Conservation (phyloP, 92 coral and sea anemone genomes). For the Phenganax stokvisi region DNA sequence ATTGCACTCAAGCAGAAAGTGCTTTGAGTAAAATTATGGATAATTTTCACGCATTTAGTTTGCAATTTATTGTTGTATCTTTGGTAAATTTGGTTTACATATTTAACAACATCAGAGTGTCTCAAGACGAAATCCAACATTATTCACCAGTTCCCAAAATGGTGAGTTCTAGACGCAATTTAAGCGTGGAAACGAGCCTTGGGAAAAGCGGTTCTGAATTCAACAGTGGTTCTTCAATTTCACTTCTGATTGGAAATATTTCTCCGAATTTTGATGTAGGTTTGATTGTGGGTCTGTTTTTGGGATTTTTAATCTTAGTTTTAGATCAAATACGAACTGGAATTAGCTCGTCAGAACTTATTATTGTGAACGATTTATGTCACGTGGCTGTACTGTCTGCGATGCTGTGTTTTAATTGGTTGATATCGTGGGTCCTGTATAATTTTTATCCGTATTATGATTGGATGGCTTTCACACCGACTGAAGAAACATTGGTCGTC, state of each 20-base stretch:
- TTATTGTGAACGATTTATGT: slow-evolving; percentile 4
- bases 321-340: too few species aligned
- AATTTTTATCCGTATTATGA: slow-evolving; percentile 28
- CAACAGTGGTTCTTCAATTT: neutral
- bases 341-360: slow-evolving; percentile 5
- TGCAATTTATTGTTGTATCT: slow-evolving; percentile 1
- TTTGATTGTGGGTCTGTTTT: slow-evolving; percentile 4
- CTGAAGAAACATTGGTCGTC: slow-evolving; percentile 10
- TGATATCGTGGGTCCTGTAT: slow-evolving; percentile 28
- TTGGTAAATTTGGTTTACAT: slow-evolving; percentile 22
- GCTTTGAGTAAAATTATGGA: slow-evolving; percentile 11
- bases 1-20: slow-evolving; percentile 12
- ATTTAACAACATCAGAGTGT: slow-evolving; percentile 13
- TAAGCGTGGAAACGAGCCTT: slow-evolving; percentile 18
- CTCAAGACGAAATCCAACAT: slow-evolving; percentile 6
- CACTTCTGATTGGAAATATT: neutral
- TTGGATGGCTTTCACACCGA: slow-evolving; percentile 24
- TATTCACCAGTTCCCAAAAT: slow-evolving; percentile 15
- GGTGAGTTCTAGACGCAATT: neutral
- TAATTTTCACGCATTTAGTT: slow-evolving; percentile 1
- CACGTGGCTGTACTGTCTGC: slow-evolving; percentile 3
- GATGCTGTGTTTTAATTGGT: slow-evolving; percentile 33
- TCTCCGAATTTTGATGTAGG: slow-evolving; percentile 7
- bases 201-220: slow-evolving; percentile 19
- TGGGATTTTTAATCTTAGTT: neutral